phyloP scores from a whole-genome alignment of 2,113 vertebrate genomes.

The Pogona vitticeps region DNA sequence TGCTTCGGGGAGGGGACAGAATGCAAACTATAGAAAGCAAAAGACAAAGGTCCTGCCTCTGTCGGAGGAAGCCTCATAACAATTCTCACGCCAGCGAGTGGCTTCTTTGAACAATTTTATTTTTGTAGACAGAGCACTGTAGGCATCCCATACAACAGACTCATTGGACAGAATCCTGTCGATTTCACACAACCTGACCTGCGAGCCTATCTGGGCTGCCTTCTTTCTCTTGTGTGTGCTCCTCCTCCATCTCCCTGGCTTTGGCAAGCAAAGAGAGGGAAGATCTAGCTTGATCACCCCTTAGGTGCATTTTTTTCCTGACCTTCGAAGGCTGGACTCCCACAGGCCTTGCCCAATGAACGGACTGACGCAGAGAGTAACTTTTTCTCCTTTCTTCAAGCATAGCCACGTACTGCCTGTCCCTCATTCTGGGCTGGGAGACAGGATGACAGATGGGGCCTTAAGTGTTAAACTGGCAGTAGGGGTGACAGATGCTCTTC shows the following conservation, averaged over 20 bases:
- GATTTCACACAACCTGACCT: no score
- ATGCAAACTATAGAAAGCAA: not conserved
- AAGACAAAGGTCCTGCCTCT: no score
- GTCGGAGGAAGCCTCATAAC: no score
- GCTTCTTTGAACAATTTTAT: not conserved
- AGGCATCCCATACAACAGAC: not conserved
- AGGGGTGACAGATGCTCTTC: conserved; percentile 42
- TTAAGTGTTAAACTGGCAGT: conserved; percentile 43
- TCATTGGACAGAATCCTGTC: not conserved
- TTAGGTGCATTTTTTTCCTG: no score
- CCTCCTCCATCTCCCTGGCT: no score
- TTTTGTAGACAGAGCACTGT: not conserved
- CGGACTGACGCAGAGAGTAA: no score
- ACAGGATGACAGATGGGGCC: conserved; percentile 49
- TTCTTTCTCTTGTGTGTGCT: no score
- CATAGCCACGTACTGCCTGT: not conserved
- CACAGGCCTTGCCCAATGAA: not conserved
- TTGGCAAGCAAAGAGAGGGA: no score
- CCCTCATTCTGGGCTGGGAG: conserved; percentile 47
- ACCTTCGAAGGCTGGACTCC: no score
- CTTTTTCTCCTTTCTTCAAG: not conserved
- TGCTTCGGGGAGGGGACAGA: not conserved
- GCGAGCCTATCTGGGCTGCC: no score
- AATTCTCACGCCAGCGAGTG: not conserved
- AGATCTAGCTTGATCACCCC: no score